phyloP scores from a whole-genome alignment of 2,113 vertebrate genomes.

The Eupsittula cactorum region DNA sequence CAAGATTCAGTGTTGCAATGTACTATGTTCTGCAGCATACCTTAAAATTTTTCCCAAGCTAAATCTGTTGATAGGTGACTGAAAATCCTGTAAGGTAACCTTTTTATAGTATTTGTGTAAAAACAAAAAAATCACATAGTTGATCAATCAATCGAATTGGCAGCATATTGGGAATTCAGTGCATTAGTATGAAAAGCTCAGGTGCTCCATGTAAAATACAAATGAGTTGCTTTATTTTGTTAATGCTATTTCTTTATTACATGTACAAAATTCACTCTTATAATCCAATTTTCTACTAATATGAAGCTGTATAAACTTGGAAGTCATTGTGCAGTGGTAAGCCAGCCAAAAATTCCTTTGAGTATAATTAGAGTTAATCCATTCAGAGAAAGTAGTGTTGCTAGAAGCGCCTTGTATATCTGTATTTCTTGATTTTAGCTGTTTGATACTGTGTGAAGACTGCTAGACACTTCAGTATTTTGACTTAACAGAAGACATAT shows the following conservation, averaged over 20 bases:
- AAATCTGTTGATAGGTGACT: neutral
- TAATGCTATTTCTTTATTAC: neutral
- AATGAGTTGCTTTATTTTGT: neutral
- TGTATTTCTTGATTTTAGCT: neutral
- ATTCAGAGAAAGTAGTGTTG: neutral
- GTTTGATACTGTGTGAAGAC: neutral
- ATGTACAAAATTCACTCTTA: neutral
- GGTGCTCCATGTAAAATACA: neutral
- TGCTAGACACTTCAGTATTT: neutral
- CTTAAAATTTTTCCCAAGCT: neutral
- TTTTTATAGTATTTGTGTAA: neutral
- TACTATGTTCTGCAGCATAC: neutral
- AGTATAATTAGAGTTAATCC: neutral
- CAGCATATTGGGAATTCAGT: neutral
- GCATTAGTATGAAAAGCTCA: neutral
- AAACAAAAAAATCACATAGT: neutral
- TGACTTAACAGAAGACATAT: neutral
- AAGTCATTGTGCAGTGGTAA: neutral
- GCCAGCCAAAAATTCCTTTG: neutral
- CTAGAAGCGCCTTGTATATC: neutral
- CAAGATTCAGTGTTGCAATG: neutral
- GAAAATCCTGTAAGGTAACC: neutral
- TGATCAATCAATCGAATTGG: neutral
- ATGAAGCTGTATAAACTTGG: neutral
- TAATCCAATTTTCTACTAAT: neutral